phyloP scores from a whole-genome alignment of 2,113 vertebrate species.

The Steatornis caripensis region DNA sequence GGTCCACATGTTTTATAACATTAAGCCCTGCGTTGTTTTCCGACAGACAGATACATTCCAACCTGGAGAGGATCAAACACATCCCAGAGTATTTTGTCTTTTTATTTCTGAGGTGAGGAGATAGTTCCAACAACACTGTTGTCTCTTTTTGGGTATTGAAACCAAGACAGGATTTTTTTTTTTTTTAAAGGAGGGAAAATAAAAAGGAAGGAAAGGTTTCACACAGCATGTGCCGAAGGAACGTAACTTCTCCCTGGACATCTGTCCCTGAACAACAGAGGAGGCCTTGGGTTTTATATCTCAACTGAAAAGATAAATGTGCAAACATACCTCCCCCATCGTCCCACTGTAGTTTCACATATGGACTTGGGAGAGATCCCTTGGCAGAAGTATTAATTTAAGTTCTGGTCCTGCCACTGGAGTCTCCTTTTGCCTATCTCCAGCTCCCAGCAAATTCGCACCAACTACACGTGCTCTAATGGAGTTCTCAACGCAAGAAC shows the following conservation, averaged over 20 bases:
- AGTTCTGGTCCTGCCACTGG: neutral
- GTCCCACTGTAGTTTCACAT: neutral
- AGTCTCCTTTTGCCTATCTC: neutral
- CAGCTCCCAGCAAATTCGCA: neutral
- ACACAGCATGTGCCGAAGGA: neutral
- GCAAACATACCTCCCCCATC: neutral
- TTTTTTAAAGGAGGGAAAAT: too few species aligned
- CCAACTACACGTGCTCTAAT: neutral
- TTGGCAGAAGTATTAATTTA: neutral
- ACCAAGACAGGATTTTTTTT: neutral
- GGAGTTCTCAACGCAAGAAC: fast-evolving
- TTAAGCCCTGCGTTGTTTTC: neutral
- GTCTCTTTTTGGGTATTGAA: neutral
- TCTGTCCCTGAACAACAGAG: constrained; percentile 38
- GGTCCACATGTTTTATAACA: neutral
- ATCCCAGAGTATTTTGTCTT: neutral
- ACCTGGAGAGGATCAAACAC: neutral
- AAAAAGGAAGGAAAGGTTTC: neutral
- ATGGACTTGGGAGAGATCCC: neutral
- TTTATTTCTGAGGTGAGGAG: neutral
- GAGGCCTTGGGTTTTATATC: constrained; percentile 39
- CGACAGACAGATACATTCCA: neutral
- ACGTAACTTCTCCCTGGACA: neutral
- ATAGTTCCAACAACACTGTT: neutral
- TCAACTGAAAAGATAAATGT: neutral